phyloP scores from a whole-genome alignment of 1,140 invertebrate genomes.

The Drosophila azteca region DNA sequence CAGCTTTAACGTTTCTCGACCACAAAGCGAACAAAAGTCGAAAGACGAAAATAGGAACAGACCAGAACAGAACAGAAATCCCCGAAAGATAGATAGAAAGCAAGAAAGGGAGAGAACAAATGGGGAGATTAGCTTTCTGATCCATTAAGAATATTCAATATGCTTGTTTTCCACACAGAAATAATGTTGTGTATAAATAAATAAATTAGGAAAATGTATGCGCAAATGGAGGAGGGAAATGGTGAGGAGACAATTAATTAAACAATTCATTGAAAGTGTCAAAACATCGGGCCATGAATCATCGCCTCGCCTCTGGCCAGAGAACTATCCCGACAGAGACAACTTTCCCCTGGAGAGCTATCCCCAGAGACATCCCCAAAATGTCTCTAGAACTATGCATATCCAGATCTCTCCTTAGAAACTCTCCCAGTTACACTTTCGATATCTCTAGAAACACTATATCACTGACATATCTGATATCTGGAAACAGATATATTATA shows the following conservation, averaged over 20 bases:
- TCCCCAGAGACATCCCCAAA: too few relatives aligned
- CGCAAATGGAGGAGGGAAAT: not conserved
- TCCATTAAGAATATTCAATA: slow-evolving; percentile 17
- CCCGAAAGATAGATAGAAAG: not conserved
- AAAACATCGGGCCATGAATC: slow-evolving; percentile 31
- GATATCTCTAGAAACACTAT: too few relatives aligned
- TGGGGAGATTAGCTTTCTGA: slow-evolving; percentile 27
- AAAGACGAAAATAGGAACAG: slow-evolving; percentile 17
- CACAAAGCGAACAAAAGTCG: not conserved
- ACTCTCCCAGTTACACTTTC: too few relatives aligned
- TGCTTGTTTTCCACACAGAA: not conserved
- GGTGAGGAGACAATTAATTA: slow-evolving; percentile 46
- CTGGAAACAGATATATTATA: too few relatives aligned
- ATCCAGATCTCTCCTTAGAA: too few relatives aligned
- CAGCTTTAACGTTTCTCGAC: slow-evolving; percentile 35
- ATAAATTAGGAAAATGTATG: slow-evolving; percentile 33
- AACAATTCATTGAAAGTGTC: slow-evolving; percentile 71
- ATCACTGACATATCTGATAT: too few relatives aligned
- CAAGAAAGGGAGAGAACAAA: slow-evolving; percentile 2
- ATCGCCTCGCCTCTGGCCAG: not conserved
- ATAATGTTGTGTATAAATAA: slow-evolving; percentile 29
- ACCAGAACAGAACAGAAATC: not conserved
- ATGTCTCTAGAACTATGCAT: too few relatives aligned
- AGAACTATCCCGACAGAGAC: too few relatives aligned
- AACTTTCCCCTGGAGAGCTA: too few relatives aligned